A percentile compares a stretch with the other conserved stretches of the same genome.
phyloP scores from a whole-genome alignment of 2,888 invertebrate genomes.

The Eurytoma californica region DNA sequence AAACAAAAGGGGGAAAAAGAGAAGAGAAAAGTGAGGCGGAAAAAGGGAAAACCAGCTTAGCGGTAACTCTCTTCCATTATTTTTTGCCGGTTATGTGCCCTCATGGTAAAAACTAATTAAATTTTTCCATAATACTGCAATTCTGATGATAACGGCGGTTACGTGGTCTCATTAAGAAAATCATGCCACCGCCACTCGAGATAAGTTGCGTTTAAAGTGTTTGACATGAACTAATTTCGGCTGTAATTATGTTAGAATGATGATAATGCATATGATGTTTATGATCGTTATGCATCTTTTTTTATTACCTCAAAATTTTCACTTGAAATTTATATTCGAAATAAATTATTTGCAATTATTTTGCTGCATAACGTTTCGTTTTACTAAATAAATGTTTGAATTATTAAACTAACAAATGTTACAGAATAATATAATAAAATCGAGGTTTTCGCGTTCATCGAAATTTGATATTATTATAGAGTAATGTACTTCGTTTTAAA shows the following conservation, averaged over 20 bases:
- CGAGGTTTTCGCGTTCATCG: no score
- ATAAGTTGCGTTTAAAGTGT: constrained; percentile 50
- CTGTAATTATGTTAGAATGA: constrained; percentile 59
- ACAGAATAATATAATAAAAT: no score
- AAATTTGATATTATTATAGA: no score
- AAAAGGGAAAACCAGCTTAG: constrained; percentile 3
- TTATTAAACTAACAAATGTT: no score
- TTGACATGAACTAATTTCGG: constrained; percentile 59
- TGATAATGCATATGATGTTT: neutral
- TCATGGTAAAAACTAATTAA: constrained; percentile 66
- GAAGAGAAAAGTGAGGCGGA: neutral
- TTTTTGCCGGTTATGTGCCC: constrained; percentile 56
- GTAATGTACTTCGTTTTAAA: no score
- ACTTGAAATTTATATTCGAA: neutral
- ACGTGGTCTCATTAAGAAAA: constrained; percentile 50
- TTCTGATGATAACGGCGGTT: constrained; percentile 63
- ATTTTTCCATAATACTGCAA: constrained; percentile 65
- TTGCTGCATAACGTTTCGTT: no score
- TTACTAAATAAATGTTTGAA: no score
- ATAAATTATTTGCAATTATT: no score
- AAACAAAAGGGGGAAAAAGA: neutral
- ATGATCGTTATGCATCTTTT: constrained; percentile 12
- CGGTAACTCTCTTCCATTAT: constrained; percentile 63
- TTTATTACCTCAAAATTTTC: neutral
- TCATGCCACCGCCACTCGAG: constrained; percentile 29